Percentiles rank a stretch among this genome's conserved stretches.
These are phyloP conservation scores for Pycnomerus fuliginosus DNA, from an alignment of 2,888 invertebrate species.

Conservation along the genomic window DNA sequence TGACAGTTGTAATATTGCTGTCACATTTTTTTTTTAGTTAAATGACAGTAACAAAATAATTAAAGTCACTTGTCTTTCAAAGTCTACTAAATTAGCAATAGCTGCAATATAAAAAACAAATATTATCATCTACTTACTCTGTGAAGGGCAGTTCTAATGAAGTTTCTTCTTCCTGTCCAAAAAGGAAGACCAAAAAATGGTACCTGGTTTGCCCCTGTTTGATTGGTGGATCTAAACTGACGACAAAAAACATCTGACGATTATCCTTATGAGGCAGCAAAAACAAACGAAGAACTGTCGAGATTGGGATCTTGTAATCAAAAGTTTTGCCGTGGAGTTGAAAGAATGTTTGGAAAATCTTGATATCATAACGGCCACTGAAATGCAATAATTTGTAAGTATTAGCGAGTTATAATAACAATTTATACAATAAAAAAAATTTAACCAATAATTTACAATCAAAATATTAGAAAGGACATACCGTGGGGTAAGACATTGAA, in stretches of 20 bases:
- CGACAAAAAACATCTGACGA: slow-evolving; percentile 98
- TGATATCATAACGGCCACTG: slow-evolving; percentile 96
- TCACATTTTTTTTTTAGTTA: too few relatives aligned
- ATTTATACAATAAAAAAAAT: background rate
- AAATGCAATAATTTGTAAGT: slow-evolving; percentile 57
- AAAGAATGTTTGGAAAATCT: slow-evolving; percentile 87
- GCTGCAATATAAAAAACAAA: too few relatives aligned
- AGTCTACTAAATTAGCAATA: too few relatives aligned
- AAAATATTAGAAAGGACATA: slow-evolving; percentile 44
- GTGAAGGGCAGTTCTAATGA: slow-evolving; percentile 87
- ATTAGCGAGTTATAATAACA: too few relatives aligned
- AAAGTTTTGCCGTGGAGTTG: slow-evolving; percentile 98
- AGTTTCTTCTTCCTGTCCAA: slow-evolving; percentile 92
- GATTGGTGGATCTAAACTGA: slow-evolving; percentile 97
- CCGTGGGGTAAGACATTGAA: slow-evolving; percentile 98
- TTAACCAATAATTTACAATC: slow-evolving; percentile 1
- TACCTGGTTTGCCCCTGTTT: slow-evolving; percentile 99
- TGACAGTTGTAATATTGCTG: too few relatives aligned
- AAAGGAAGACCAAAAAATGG: slow-evolving; percentile 91
- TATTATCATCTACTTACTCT: slow-evolving; percentile 66
- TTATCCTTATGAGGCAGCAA: slow-evolving; percentile 95
- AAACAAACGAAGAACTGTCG: slow-evolving; percentile 91
- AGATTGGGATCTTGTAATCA: slow-evolving; percentile 99
- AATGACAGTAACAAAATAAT: too few relatives aligned
- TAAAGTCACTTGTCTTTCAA: too few relatives aligned